Evolutionary conservation across 2,113 vertebrate species (phyloP), one percentile per base, ranked within the genome.

Genomic region (Macaca fascicularis): DNA sequence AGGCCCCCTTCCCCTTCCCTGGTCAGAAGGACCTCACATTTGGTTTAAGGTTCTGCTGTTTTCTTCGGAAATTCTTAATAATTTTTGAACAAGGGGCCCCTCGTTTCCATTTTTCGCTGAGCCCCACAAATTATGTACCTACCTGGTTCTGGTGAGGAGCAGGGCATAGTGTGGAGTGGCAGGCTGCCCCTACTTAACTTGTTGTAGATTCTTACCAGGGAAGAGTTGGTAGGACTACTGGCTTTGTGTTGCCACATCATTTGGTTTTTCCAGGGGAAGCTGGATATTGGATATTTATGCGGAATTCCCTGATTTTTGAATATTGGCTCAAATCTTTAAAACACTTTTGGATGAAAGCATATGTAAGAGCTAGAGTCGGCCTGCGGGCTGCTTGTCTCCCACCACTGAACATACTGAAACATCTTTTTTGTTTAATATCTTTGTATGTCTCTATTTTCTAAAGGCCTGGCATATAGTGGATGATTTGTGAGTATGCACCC

Each of bases 271-370:
- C 74, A 59, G 35, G 78, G 64, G 45, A 82, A 86, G 27, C 78
- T 86, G 30, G 52, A 45, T 81, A 55, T 78, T 13, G 17, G 59
- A 78, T 52, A 94, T 91, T 88, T 79, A 40, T 55, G 69, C 94
- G 55, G 38, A 93, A 75, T 89, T 12, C 8, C 35, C 59, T 86
- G 5, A 43, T 92, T 93, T 94, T 94, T 75, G 83, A 96, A 82
- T 76, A 80, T 40, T 88, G 64, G 55, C 76, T 84, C 30, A 52
- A 52, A 52, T 11, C 13, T 57, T 96, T 69, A 64, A 64, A 64
- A 32, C 30, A 14, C 6, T 64, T 64, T 64, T 64, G 20, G 6
- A 30, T 91, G 27, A 84, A 40, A 85, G 79, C 70, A 2, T 45
- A 23, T 2, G 3, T 48, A 50, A 22, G 74, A 22, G 3, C 32